Evolutionary conservation across 2,797 vertebrate genomes (phyloP), one percentile per base, ranked within the genome.

Genomic region (Apogon hyalosoma): DNA sequence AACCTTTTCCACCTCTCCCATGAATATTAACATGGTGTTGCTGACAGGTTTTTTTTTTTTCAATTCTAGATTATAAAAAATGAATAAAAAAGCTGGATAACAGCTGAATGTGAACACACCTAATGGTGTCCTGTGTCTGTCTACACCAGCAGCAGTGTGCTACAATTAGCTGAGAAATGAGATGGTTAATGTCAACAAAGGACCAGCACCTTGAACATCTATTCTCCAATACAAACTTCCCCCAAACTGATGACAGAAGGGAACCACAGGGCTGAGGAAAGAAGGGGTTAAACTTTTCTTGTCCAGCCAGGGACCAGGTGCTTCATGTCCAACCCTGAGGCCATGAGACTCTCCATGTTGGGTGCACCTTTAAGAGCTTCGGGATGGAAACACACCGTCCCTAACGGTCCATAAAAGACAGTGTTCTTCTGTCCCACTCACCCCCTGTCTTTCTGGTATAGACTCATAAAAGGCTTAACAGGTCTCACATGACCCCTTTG

Each of bases 401-500:
- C 77, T 59, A 72, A 15, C 63, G 84, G 69, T 82, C 82, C 31
- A 81, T 90, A 87, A 92, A 88, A 75, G 69, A 80, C 80, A 40
- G 46, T 28, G 49, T 71, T 80, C 61, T 70, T 69, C 53, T 53
- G 63, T 56, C 51, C 55, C 8, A 28, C 43, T 61, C 62, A 49
- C 64, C 56, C 59, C 59, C 67, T 24, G 49, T 76, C 75, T 76
- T 79, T 84, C 82, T 80, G 80, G 63, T 73, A 65, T 52, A 63
- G 57, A 53, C 87, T 80, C 67, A 64, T 91, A 88, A 92, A 91
- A 75, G 40, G 74, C 73, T 84, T 82, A 76, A 89, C 71, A 77
- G 70, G 73, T 74, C 80, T 87, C 86, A 59, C 63, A 63, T 85
- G 85, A 79, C 60, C 46, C 38, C 47, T 63, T 40, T 57, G 81